Evolutionary conservation across 2,888 invertebrate genomes (phyloP).

Genomic region (Pasiphila rectangulata): DNA sequence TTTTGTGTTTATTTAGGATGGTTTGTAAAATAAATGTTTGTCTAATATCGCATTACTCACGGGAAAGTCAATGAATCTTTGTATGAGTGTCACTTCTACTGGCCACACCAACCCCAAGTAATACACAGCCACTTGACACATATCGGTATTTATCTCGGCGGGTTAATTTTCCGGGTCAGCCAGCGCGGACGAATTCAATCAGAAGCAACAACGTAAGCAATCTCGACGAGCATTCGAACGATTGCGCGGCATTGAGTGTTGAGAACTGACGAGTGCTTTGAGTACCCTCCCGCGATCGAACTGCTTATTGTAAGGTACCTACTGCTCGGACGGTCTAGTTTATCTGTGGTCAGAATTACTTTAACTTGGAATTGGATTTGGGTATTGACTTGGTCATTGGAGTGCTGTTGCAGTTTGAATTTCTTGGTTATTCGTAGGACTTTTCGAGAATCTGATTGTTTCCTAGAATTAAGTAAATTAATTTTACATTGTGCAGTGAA

Average conservation of each 20-base stretch:
- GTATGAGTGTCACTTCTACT: constrained; percentile 9
- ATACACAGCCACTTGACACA: constrained; percentile 58
- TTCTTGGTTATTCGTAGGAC: too few relatives aligned
- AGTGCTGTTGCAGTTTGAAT: constrained; percentile 1
- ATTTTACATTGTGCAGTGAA: too few relatives aligned
- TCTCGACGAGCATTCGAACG: constrained; percentile 59
- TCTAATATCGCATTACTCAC: too few relatives aligned
- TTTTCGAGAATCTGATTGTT: background rate
- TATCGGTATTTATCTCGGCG: constrained; percentile 62
- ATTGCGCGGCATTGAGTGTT: constrained; percentile 63
- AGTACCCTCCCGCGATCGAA: constrained; percentile 58
- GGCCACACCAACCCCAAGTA: constrained; percentile 29
- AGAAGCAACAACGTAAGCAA: constrained; percentile 74
- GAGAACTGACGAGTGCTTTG: constrained; percentile 54
- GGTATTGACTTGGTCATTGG: constrained; percentile 2
- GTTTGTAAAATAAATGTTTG: too few relatives aligned
- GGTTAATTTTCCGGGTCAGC: constrained; percentile 68
- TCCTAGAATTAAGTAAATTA: too few relatives aligned
- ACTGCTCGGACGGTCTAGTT: constrained; percentile 9
- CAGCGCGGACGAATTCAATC: constrained; percentile 66
- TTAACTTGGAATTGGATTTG: constrained; percentile 16
- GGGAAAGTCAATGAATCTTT: background rate
- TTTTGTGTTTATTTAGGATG: too few relatives aligned
- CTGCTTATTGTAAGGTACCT: constrained; percentile 39
- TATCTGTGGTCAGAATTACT: constrained; percentile 14